Percentiles rank a stretch among this genome's conserved stretches.
Evolutionary conservation across 1,140 invertebrate species (phyloP).

Genomic region (Parasteatoda tepidariorum): DNA sequence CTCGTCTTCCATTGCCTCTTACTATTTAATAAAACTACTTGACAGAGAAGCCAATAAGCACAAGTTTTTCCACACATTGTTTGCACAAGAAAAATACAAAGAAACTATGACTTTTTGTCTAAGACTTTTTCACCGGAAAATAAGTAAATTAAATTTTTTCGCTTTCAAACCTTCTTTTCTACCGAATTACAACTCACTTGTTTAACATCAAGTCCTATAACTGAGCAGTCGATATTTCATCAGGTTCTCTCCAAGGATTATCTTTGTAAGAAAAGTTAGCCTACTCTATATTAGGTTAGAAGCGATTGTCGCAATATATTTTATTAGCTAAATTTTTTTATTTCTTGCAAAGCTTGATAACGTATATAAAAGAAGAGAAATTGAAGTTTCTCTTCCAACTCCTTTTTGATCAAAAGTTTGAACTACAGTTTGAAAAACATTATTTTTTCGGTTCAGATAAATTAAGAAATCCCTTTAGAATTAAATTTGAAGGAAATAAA

Average conservation of each 20-base stretch:
- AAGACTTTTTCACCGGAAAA: neutral
- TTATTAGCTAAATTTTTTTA: constrained; percentile 3
- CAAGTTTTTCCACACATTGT: neutral
- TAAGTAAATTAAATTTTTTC: constrained; percentile 31
- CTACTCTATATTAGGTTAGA: constrained; percentile 1
- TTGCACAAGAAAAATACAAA: neutral
- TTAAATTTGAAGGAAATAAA: no score
- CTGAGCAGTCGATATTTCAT: neutral
- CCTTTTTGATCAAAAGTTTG: no score
- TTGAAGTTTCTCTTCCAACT: no score
- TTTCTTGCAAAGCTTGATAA: no score
- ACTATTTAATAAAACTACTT: constrained; percentile 26
- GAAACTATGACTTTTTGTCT: neutral
- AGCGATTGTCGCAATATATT: neutral
- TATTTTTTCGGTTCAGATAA: no score
- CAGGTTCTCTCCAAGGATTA: neutral
- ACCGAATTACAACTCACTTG: neutral
- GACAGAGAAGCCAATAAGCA: constrained; percentile 11
- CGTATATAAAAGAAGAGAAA: no score
- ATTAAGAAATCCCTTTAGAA: no score
- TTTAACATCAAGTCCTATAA: neutral
- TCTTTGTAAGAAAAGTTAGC: neutral
- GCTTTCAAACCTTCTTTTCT: neutral
- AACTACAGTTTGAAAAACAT: no score
- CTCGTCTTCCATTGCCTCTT: neutral